Conservation (phyloP, 2,797 vertebrate species). For the Microctenopoma lineatum region DNA sequence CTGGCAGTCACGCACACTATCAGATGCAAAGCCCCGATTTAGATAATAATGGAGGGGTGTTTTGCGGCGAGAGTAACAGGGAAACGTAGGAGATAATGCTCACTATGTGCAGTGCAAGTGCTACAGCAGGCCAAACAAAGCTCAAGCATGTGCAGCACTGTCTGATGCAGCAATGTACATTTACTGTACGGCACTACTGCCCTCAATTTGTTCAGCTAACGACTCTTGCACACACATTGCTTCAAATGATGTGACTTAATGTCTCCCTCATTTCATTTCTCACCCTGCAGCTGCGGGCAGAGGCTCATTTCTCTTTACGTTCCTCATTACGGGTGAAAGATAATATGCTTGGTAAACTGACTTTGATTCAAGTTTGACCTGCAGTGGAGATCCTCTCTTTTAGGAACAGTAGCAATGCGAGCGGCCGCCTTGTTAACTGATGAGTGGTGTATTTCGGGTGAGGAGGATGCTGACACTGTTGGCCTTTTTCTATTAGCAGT, state of each 20-base stretch:
- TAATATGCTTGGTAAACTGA: conserved; percentile 47
- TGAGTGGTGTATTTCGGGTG: conserved; percentile 56
- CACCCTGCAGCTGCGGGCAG: conserved; percentile 34
- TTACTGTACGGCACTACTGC: conserved; percentile 42
- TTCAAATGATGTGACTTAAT: conserved; percentile 61
- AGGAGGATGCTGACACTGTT: conserved; percentile 67
- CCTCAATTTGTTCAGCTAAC: conserved; percentile 68
- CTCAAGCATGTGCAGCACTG: conserved; percentile 4
- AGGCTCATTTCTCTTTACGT: conserved; percentile 39
- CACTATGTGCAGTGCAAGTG: conserved; percentile 60
- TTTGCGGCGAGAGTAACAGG: conserved; percentile 30
- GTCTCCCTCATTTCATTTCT: conserved; percentile 49
- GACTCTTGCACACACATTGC: conserved; percentile 54
- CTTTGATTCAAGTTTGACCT: conserved; percentile 58
- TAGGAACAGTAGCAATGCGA: conserved; percentile 40
- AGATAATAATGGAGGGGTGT: conserved; percentile 34
- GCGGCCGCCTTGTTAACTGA: conserved; percentile 54
- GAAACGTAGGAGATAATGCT: conserved; percentile 54
- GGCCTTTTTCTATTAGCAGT: conserved; percentile 70
- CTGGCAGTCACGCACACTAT: conserved; percentile 4
- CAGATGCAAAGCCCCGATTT: conserved; percentile 34
- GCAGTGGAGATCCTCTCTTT: conserved; percentile 18
- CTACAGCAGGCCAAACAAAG: conserved; percentile 53
- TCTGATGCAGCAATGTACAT: conserved; percentile 50
- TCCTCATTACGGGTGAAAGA: conserved; percentile 52